Evolutionary conservation across 2,113 vertebrate genomes (phyloP), one percentile per base, ranked within the genome.

Genomic region (Poeciliopsis retropinna): DNA sequence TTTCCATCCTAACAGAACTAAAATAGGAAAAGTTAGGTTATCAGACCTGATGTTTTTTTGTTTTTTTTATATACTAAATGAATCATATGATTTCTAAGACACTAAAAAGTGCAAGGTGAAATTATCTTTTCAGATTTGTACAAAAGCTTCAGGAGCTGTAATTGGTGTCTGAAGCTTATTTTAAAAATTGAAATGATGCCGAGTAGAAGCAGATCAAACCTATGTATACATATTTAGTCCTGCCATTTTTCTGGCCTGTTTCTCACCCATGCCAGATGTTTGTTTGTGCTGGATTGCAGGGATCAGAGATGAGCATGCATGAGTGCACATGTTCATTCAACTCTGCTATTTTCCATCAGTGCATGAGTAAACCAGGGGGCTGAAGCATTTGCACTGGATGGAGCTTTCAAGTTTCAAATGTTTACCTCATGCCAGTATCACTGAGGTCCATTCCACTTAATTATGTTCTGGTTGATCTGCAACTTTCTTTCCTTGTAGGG

Each of bases 241-340:
- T 54, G 37, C 3, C 1, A 28, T 51, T 34, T 39, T 37, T 70
- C 37, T 34, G 25, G 70, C 32, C 78, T 2, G 65, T 44, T 64
- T 69, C 51, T 25, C 30, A 67, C 73, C 72, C 64, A 69, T 2
- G 5, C 41, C 74, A 72, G 64, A 85, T 73, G 84, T 78, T 84
- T 81, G 75, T 88, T 77, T 83, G 72, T 41, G 66, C 32, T 72
- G 31, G 61, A 75, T 67, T 30, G 22, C 32, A 74, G 72, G 81
- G 72, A 81, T 78, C 78, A 78, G 54, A 76, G 61, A 78, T 77
- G 65, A 85, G 30, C 68, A 84, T 72, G 77, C 81, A 81, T 44
- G 69, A 85, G 67, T 10, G 1, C 34, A 61, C 60, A 73, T 70
- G 64, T 73, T 72, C 62, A 67, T 73, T 78, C 69, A 57, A 32